These are phyloP conservation scores for Drosophila oshimai DNA, from an alignment of 1,140 invertebrate species.

Conservation along the genomic window DNA sequence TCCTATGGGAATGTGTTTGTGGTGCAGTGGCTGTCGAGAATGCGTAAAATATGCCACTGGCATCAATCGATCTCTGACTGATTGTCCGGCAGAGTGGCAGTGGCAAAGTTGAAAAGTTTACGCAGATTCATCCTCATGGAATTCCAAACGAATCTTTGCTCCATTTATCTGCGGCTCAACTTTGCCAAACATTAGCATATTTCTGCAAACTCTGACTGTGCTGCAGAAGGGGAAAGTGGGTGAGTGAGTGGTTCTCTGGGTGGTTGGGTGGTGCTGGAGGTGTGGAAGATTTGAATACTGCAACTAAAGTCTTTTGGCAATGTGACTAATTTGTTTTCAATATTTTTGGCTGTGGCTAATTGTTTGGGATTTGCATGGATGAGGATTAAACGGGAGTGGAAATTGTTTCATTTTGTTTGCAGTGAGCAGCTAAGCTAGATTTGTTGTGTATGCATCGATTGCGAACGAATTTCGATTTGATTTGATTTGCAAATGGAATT, in stretches of 20 bases:
- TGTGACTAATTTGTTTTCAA: constrained; percentile 48
- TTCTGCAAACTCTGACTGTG: constrained; percentile 19
- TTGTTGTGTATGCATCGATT: constrained; percentile 52
- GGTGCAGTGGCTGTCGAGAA: constrained; percentile 13
- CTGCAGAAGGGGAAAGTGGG: too few species aligned
- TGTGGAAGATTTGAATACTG: constrained; percentile 20
- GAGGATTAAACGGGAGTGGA: constrained; percentile 1
- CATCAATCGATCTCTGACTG: constrained; percentile 2
- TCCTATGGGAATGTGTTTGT: constrained; percentile 28
- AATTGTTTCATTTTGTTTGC: constrained; percentile 34
- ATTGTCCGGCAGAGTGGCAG: too few species aligned
- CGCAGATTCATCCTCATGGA: constrained; percentile 5
- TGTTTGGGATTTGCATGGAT: constrained; percentile 38
- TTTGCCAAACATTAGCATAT: constrained; percentile 44
- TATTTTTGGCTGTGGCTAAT: constrained; percentile 61
- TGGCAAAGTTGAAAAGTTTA: constrained; percentile 20
- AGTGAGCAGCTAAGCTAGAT: constrained; percentile 46
- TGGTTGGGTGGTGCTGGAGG: constrained; percentile 20
- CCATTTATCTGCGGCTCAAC: constrained; percentile 20
- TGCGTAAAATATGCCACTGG: constrained; percentile 16
- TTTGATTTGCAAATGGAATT: constrained; percentile 66
- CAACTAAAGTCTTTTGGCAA: constrained; percentile 27
- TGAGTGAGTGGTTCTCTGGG: not conserved
- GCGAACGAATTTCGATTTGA: constrained; percentile 55
- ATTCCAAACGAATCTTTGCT: constrained; percentile 8